phyloP scores from a whole-genome alignment of 2,888 invertebrate species.

The Diadromus collaris region DNA sequence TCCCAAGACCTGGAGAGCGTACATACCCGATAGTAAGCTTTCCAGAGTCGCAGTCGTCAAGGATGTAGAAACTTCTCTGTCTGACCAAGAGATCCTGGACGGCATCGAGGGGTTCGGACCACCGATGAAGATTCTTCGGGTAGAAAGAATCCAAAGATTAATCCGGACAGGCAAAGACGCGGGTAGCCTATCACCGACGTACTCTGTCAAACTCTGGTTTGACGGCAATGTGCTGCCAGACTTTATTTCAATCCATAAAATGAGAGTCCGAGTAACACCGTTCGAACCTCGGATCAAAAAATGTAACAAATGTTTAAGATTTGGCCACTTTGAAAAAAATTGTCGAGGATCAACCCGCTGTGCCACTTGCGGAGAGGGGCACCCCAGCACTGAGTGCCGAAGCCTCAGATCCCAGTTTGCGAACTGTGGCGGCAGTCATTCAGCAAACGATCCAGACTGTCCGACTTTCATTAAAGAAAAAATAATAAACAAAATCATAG shows the following conservation, averaged over 20 bases:
- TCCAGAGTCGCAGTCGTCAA: not conserved
- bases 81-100: conserved; percentile 16
- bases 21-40: conserved; percentile 21
- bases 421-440: too few species aligned
- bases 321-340: not conserved
- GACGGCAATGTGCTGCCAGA: not conserved
- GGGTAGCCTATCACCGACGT: not conserved
- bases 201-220: conserved; percentile 14
- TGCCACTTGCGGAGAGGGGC: not conserved
- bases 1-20: conserved; percentile 17
- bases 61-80: conserved; percentile 3
- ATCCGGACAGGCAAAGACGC: not conserved
- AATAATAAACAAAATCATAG: not conserved
- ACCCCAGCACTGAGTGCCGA: too few species aligned
- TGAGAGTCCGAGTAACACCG: not conserved
- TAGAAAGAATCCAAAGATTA: conserved; percentile 15
- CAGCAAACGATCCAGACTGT: not conserved
- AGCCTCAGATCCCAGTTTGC: too few species aligned
- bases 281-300: not conserved
- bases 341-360: not conserved
- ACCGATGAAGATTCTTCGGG: not conserved
- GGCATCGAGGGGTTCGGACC: conserved; percentile 18
- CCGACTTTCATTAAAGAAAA: not conserved
- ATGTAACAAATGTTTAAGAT: not conserved
- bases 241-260: not conserved